Evolutionary conservation across 2,797 vertebrate species (phyloP), one percentile per base, ranked within the genome.

Genomic region (Channallabes apus): DNA sequence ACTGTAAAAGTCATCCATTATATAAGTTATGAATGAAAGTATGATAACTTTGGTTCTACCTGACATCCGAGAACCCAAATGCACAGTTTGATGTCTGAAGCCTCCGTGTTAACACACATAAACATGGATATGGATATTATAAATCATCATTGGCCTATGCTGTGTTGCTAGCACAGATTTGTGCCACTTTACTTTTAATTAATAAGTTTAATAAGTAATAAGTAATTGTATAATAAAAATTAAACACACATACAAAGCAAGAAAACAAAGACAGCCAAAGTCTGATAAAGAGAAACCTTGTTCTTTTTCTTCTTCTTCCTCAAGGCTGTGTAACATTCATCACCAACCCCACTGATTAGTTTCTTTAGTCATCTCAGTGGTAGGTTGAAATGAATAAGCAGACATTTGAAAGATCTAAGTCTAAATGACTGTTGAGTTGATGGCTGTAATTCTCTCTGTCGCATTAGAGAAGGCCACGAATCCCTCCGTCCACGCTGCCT

Each of bases 401-500:
- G n/a, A 62, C 58, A 64, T 61, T 61, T 78, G 8, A 27, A 64
- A 62, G 32, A n/a, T 78, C 22, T 11, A 9, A 46, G 35, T 35
- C 24, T 61, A 35, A 61, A 62, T 76, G 27, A 38, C 8, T 58
- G 11, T 11, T 27, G 15, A 69, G 85, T 29, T 54, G 79, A 76
- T 68, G 35, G 8, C 38, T 38, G 65, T 83, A 35, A 86, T 38
- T 38, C 27, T 78, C 27, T 54, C 58, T 76, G 58, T 71, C 46
- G 62, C 15, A 62, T 83, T 69, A 65, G 24, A 38, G 35, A 3
- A 69, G 24, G 41, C 65, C 81, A 38, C 65, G 79, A 86, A 82
- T 75, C 62, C 64, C 77, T 38, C 38, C 38, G 38, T 61, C 61
- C 46, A 59, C 38, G n/a, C 71, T 82, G 51, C 59, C 72, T 82